phyloP scores from a whole-genome alignment of 1,140 invertebrate species.

The Bombus sylvicola region DNA sequence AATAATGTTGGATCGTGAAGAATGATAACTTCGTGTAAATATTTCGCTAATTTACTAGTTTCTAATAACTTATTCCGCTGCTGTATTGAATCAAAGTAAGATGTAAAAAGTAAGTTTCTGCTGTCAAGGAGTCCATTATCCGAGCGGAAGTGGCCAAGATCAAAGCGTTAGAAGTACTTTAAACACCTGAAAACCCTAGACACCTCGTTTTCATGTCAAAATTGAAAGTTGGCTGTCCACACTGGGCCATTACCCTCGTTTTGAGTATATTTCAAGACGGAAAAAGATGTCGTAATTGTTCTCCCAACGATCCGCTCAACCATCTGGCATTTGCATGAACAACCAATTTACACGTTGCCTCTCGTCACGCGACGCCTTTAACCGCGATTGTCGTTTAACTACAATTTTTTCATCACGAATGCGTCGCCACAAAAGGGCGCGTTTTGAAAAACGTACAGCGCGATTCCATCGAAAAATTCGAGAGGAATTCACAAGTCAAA shows the following conservation, averaged over 20 bases:
- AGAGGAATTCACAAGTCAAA: not conserved
- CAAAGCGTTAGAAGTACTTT: not conserved
- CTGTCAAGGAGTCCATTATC: not conserved
- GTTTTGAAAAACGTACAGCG: not conserved
- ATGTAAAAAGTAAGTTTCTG: not conserved
- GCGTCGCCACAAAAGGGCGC: no score
- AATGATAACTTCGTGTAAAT: not conserved
- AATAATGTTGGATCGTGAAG: not conserved
- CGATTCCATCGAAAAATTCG: not conserved
- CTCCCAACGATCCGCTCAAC: slow-evolving; percentile 34
- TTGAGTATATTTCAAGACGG: not conserved
- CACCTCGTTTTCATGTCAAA: slow-evolving; percentile 9
- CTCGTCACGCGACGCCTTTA: slow-evolving; percentile 17
- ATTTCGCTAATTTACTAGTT: not conserved
- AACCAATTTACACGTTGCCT: slow-evolving; percentile 26
- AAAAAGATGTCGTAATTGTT: slow-evolving; percentile 52
- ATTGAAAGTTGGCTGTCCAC: slow-evolving; percentile 12
- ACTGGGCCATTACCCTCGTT: not conserved
- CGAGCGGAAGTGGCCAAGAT: not conserved
- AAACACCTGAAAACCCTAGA: not conserved
- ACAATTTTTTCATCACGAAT: not conserved
- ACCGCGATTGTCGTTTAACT: slow-evolving; percentile 10
- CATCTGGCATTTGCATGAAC: slow-evolving; percentile 36
- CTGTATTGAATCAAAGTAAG: not conserved
- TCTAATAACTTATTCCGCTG: not conserved